Evolutionary conservation across 2,113 vertebrate species (phyloP).

Genomic region (Dunckerocampus dactyliophorus): DNA sequence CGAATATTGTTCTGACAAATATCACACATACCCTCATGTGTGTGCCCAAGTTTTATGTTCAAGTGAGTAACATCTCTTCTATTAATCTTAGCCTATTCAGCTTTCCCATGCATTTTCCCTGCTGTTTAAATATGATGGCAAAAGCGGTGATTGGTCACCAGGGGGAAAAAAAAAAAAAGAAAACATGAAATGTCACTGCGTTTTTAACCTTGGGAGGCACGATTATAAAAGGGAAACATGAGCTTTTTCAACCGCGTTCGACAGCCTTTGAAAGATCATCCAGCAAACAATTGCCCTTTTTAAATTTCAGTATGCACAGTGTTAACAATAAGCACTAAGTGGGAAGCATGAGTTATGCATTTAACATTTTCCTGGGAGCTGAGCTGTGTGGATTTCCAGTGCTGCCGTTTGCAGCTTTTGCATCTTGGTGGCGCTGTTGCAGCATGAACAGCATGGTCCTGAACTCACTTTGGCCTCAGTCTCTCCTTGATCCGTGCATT

Average conservation of each 20-base stretch:
- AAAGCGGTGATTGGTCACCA: constrained; percentile 6
- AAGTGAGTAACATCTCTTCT: constrained; percentile 73
- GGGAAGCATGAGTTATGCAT: constrained; percentile 66
- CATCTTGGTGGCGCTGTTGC: constrained; percentile 69
- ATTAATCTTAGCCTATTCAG: not conserved
- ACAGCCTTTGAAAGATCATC: constrained; percentile 64
- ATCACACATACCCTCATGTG: constrained; percentile 89
- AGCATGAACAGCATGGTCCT: not conserved
- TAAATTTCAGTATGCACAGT: constrained; percentile 57
- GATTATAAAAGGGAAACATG: constrained; percentile 32
- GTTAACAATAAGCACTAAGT: constrained; percentile 67
- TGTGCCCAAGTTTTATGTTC: constrained; percentile 95
- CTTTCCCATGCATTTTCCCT: not conserved
- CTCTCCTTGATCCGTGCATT: constrained; percentile 55
- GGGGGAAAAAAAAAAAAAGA: constrained; percentile 3
- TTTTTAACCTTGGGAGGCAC: constrained; percentile 11
- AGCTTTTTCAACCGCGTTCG: constrained; percentile 49
- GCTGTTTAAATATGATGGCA: constrained; percentile 10
- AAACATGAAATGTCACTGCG: constrained; percentile 2
- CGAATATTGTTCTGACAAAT: constrained; percentile 85
- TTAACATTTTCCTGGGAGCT: constrained; percentile 63
- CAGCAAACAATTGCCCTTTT: constrained; percentile 63
- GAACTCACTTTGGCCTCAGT: constrained; percentile 18
- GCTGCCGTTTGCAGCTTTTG: constrained; percentile 21
- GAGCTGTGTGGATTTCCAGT: constrained; percentile 13